Base-by-base conservation (phyloP, 2,888 invertebrate species). In the Troides oblongomaculatus region DNA sequence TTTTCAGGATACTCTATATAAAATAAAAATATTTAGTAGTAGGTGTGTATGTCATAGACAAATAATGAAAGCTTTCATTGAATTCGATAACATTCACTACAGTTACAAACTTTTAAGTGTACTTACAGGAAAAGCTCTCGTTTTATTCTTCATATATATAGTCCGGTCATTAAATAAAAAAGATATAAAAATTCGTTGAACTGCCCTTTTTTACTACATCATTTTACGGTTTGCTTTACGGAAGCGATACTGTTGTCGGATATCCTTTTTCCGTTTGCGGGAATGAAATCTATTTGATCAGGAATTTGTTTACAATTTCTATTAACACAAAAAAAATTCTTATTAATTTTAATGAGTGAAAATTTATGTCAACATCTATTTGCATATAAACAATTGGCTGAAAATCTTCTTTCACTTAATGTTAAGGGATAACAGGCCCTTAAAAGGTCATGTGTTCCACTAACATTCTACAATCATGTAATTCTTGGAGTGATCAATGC, bases 161-260 rank as follows among this genome's bases (percentile, higher is more conserved):
- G 63, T 63, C 60, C 53, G 23, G 63, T 53, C 60, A 66, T 70
- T 66, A 70, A 70, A 70, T 70, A 70, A 70, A 66, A 70, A 70
- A 70, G 70, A 63, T 43, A 66, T 70, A 66, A 70, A 68, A 66
- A 62, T 59, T 60, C 59, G 46, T 36, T n/a, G 30, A 63, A 60
- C 53, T 30, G 59, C 17, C 30, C 59, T 66, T 70, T 39, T 70
- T 66, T 66, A 66, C 60, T 18, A 46, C 70, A 66, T 64, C 63
- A 70, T 70, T 70, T 70, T 70, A 70, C 66, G 70, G 63, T 63
- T 69, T 50, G 59, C 66, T 62, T 70, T 59, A 63, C 63, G 39
- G 59, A 70, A 70, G 60, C 60, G 70, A 70, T 70, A 70, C 70
- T 63, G 63, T 70, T 70, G 70, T 53, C 59, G 56, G 66, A 70